Evolutionary conservation across 2,888 invertebrate species (phyloP), one percentile per base, ranked within the genome.

Genomic region (Pheosia gnoma): DNA sequence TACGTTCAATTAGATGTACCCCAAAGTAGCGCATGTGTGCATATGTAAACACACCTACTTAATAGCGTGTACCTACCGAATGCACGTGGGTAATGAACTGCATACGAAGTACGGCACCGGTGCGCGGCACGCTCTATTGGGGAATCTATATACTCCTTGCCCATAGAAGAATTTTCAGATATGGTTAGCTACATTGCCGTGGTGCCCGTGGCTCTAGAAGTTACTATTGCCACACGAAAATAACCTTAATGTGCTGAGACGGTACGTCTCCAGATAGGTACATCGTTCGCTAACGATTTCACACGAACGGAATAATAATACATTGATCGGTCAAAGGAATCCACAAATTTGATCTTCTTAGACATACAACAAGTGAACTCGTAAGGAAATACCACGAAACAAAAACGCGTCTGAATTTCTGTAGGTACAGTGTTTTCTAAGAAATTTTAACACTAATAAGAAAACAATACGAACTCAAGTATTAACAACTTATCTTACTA

Each of bases 1-100:
- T 90, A 91, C 91, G 81, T 90, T 90, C 92, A 92, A 92, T 93
- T 93, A 93, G 92, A 92, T 80, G 88, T 83, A 79, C 86, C 88
- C 88, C 82, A 88, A 90, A 90, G 88, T 89, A 88, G 90, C 88
- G 82, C 87, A 84, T 88, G 84, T 89, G 87, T 88, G 85, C 86
- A 83, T 84, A 84, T 86, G 86, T 87, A 85, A 85, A 87, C 83
- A 78, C 78, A 84, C 79, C 86, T 84, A 84, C 79, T 85, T 84
- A 84, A 86, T 84, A 83, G 79, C 68, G 63, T 63, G 60, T 70
- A 67, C 68, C 65, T 72, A 61, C 62, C 69, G 63, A 70, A 68
- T 70, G 60, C 71, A 64, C 56, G 59, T 71, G 70, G 63, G 62
- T 71, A 73, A 68, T 66, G 75, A 73, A 66, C 67, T 63, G 62